Conservation (phyloP, 2,888 invertebrate species). For the Elmis aenea region DNA sequence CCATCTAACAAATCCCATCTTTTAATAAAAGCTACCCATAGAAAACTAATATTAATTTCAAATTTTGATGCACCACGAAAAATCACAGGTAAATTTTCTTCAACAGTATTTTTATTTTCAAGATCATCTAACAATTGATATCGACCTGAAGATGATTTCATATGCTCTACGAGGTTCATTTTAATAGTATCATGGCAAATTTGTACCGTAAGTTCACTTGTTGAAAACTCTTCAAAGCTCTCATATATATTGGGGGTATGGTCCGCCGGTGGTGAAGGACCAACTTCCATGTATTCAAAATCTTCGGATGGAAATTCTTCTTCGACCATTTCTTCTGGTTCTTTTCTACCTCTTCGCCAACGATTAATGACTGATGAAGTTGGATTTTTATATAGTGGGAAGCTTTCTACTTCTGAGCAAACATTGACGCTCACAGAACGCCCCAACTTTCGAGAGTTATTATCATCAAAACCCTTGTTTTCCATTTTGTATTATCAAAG, state of each 20-base stretch:
- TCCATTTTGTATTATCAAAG: too few relatives aligned
- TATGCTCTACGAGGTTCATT: constrained; percentile 69
- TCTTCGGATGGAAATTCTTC: constrained; percentile 65
- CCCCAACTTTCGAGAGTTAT: constrained; percentile 37
- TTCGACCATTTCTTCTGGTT: constrained; percentile 52
- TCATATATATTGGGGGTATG: constrained; percentile 78
- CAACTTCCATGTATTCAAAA: constrained; percentile 74
- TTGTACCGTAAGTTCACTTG: constrained; percentile 65
- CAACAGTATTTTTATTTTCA: constrained; percentile 61
- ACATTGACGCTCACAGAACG: constrained; percentile 47
- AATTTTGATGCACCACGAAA: constrained; percentile 54
- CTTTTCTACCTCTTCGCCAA: constrained; percentile 26
- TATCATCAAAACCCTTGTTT: constrained; percentile 44
- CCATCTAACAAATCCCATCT: constrained; percentile 61
- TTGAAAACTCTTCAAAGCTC: constrained; percentile 65
- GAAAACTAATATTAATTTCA: constrained; percentile 66
- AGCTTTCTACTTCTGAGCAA: constrained; percentile 42
- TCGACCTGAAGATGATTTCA: constrained; percentile 63
- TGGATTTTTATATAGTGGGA: constrained; percentile 40
- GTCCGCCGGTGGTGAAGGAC: constrained; percentile 74
- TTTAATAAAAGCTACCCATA: constrained; percentile 72
- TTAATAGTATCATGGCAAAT: constrained; percentile 70
- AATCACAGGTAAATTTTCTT: constrained; percentile 54
- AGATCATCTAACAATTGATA: constrained; percentile 67
- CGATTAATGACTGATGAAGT: constrained; percentile 23